Evolutionary conservation across 2,113 vertebrate genomes (phyloP), one percentile per base, ranked within the genome.

Genomic region (Oncorhynchus masou): DNA sequence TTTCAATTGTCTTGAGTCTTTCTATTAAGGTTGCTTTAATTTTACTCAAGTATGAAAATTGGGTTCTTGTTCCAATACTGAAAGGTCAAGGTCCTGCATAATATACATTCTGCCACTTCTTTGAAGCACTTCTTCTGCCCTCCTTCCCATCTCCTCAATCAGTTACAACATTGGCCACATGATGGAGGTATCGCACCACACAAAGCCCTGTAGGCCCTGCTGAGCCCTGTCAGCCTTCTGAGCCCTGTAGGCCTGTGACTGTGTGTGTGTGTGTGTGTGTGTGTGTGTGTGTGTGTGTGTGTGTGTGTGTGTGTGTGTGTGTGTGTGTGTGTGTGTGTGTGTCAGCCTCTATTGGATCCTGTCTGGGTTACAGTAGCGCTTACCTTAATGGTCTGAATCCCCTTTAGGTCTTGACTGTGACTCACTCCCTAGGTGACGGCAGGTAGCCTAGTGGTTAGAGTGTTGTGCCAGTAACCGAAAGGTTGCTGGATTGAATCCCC

Each of bases 351-450:
- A 24, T 72, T 51, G 59, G 9, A 67, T 74, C 57, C 71, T 88
- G 74, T 77, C 75, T 59, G 78, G 45, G 62, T 74, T 31, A 16
- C 51, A 54, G 51, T 19, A 83, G 57, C 70, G 49, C 78, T 86
- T 81, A 86, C 84, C 83, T 84, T 84, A 79, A 81, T 85, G 87
- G 86, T 81, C 82, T 82, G 84, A 83, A 19, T 79, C 3, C 29
- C 34, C 60, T 51, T 45, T 49, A 79, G 85, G 86, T 85, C 87
- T 88, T 74, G 9, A 80, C 91, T 87, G 80, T 91, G 88, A 91
- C 87, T 90, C 84, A 90, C 79, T 88, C 68, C 85, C 83, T 79
- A 74, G 73, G 82, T 34, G 34, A 34, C 34, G 6, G 34, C 34
- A 34, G 34, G 34, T 34, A 34, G 34, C 34, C 6, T 7, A 34